These are phyloP conservation scores for Oenanthe melanoleuca DNA, from an alignment of 2,113 vertebrate genomes.

Conservation along the genomic window DNA sequence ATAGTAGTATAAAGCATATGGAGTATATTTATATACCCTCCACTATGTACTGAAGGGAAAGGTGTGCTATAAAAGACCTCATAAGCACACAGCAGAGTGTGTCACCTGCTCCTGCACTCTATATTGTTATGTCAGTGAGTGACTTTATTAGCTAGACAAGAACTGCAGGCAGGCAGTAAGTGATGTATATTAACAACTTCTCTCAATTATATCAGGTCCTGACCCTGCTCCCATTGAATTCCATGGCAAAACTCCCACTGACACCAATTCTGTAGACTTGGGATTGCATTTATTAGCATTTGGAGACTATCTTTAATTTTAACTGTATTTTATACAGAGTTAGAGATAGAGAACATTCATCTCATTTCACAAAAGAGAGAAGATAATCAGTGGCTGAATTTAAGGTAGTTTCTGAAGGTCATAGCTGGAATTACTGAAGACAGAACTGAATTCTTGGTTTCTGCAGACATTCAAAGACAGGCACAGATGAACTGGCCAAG, in stretches of 20 bases:
- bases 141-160: slow-evolving; percentile 57
- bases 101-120: slow-evolving; percentile 44
- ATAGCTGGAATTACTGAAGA: not conserved
- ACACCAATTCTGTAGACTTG: not conserved
- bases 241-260: slow-evolving; percentile 32
- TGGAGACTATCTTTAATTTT: not conserved
- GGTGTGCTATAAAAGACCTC: slow-evolving; percentile 48
- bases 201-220: slow-evolving; percentile 57
- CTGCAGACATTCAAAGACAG: not conserved
- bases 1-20: slow-evolving; percentile 26
- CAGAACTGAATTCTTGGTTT: not conserved
- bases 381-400: not conserved
- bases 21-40: slow-evolving; percentile 45
- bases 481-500: not conserved
- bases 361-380: not conserved
- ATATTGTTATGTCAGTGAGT: slow-evolving; percentile 52
- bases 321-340: not conserved
- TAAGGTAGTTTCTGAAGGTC: slow-evolving; percentile 4
- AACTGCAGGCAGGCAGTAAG: slow-evolving; percentile 49
- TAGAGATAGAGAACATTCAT: not conserved
- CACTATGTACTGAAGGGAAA: not conserved
- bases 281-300: slow-evolving; percentile 2
- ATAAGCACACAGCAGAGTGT: slow-evolving; percentile 24
- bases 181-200: slow-evolving; percentile 63
- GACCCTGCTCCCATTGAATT: slow-evolving; percentile 31